Percentiles rank a stretch among this genome's conserved stretches.
Evolutionary conservation across 1,140 invertebrate genomes (phyloP).

Genomic region (Schlechtendalia chinensis): DNA sequence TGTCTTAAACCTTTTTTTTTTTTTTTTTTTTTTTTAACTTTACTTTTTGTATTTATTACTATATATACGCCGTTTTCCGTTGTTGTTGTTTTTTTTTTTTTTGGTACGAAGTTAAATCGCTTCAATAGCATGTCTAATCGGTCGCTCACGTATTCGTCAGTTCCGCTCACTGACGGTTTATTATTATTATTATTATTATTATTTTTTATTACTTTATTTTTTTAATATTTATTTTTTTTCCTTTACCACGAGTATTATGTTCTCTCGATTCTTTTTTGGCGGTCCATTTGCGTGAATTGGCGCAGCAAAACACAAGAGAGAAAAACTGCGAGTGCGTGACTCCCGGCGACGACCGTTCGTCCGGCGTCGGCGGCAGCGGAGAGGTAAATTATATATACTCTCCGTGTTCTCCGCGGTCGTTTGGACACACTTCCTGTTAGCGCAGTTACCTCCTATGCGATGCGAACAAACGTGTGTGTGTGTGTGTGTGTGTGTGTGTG

Average conservation of each 20-base stretch:
- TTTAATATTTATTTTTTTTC: conserved; percentile 11
- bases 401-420: conserved; percentile 18
- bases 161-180: conserved; percentile 38
- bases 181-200: too few relatives aligned
- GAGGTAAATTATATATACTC: conserved; percentile 22
- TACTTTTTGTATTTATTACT: conserved; percentile 10
- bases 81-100: conserved; percentile 1
- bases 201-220: conserved; percentile 4
- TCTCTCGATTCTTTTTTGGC: conserved; percentile 38
- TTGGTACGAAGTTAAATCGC: conserved; percentile 35
- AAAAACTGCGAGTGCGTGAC: conserved; percentile 47
- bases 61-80: not conserved
- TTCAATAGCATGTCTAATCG: conserved; percentile 50
- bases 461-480: not conserved
- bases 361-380: not conserved
- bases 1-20: conserved; percentile 47
- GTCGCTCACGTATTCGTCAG: conserved; percentile 48
- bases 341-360: not conserved
- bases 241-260: conserved; percentile 45
- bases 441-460: not conserved
- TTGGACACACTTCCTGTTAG: conserved; percentile 48
- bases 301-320: conserved; percentile 23
- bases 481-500: too few relatives aligned
- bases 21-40: not conserved
- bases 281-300: conserved; percentile 35